A percentile compares a stretch with the other conserved stretches of the same genome.
phyloP scores from a whole-genome alignment of 2,888 invertebrate genomes.

The Lysandra coridon region DNA sequence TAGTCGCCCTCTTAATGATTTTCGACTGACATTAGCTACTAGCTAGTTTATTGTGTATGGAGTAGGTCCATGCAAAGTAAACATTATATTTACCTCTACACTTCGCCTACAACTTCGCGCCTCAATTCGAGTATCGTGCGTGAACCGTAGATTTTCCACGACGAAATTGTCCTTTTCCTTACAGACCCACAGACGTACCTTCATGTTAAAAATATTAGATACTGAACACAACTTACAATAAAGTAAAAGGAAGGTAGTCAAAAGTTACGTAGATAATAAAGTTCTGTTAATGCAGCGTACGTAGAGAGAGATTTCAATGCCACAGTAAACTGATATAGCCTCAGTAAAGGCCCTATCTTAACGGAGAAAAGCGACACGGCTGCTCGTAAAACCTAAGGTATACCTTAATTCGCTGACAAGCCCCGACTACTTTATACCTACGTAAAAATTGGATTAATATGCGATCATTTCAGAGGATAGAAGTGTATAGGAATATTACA shows the following conservation, averaged over 20 bases:
- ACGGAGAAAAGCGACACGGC: background rate
- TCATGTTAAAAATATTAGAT: background rate
- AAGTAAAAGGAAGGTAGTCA: background rate
- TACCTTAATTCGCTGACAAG: background rate
- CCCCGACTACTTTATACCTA: background rate
- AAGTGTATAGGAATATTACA: background rate
- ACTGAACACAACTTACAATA: background rate
- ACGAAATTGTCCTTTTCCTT: too few species aligned
- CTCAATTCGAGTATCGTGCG: too few species aligned
- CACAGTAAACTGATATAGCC: constrained; percentile 18
- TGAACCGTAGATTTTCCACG: too few species aligned
- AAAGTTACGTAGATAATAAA: background rate
- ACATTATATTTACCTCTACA: too few species aligned
- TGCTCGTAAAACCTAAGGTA: constrained; percentile 16
- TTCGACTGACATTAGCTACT: too few species aligned
- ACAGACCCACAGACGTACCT: background rate
- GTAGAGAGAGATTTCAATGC: constrained; percentile 4
- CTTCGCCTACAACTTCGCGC: too few species aligned
- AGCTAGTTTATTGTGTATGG: too few species aligned
- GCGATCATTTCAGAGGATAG: background rate
- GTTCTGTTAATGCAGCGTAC: background rate
- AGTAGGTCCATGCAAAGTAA: too few species aligned
- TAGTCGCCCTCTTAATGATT: too few species aligned
- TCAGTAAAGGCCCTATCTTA: background rate
- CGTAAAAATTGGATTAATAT: constrained; percentile 5